Percentiles rank a stretch among this genome's conserved stretches.
phyloP scores from a whole-genome alignment of 2,797 vertebrate genomes.

The Etheostoma nigrum region DNA sequence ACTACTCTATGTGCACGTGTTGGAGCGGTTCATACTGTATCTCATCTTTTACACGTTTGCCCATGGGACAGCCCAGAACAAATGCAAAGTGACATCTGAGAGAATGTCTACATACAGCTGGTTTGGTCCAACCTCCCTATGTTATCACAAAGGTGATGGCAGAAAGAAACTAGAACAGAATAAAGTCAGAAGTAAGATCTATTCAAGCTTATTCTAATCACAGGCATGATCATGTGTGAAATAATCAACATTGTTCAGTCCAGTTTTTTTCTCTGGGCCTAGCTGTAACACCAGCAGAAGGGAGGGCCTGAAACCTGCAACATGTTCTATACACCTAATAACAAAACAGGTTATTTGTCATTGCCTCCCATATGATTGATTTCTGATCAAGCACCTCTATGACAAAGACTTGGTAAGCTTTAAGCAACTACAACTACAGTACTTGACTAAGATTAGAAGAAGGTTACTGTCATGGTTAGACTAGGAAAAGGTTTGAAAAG shows the following conservation, averaged over 20 bases:
- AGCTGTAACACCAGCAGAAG: not conserved
- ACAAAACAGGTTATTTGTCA: constrained; percentile 2
- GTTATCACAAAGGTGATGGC: constrained; percentile 41
- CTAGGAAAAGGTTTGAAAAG: not conserved
- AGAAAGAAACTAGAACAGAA: constrained; percentile 40
- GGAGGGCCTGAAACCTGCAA: not conserved
- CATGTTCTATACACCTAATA: not conserved
- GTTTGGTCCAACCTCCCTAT: constrained; percentile 27
- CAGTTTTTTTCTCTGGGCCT: constrained; percentile 7
- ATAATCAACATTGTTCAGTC: constrained; percentile 18
- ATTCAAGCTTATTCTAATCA: constrained; percentile 9
- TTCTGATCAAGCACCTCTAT: not conserved
- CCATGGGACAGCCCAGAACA: constrained; percentile 54
- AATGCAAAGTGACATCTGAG: constrained; percentile 72
- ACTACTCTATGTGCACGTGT: constrained; percentile 23
- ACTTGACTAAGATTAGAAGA: not conserved
- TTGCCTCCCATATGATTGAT: not conserved
- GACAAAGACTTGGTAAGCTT: not conserved
- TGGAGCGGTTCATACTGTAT: constrained; percentile 40
- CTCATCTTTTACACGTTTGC: constrained; percentile 46
- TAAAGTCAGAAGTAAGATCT: constrained; percentile 38
- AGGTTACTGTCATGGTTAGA: not conserved
- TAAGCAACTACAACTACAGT: not conserved
- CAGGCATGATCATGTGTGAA: constrained; percentile 21
- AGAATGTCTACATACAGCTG: constrained; percentile 65